phyloP scores from a whole-genome alignment of 2,888 invertebrate species.

The Drosophila paranaensis region DNA sequence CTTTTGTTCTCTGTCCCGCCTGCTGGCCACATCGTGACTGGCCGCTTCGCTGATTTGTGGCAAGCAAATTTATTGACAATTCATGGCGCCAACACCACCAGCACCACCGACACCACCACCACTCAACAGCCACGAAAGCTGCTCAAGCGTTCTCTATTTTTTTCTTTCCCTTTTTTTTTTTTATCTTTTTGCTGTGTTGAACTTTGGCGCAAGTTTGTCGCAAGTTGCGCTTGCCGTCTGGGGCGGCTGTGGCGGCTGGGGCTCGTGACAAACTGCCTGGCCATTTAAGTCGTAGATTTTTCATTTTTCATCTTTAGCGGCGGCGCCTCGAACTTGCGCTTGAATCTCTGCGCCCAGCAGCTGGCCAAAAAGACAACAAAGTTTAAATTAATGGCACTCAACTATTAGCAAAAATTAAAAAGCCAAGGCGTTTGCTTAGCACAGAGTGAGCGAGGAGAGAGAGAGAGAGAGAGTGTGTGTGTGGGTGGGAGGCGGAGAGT shows the following conservation, averaged over 20 bases:
- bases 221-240: constrained; percentile 73
- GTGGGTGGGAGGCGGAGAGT: neutral
- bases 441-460: neutral
- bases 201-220: constrained; percentile 72
- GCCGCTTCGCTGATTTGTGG: constrained; percentile 69
- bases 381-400: constrained; percentile 80
- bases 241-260: constrained; percentile 30
- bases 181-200: constrained; percentile 52
- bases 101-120: neutral
- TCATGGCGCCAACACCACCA: constrained; percentile 57
- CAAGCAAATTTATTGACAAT: constrained; percentile 78
- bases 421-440: constrained; percentile 42
- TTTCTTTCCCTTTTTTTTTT: neutral
- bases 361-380: constrained; percentile 64
- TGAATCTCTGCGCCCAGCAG: constrained; percentile 41
- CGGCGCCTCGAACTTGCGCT: constrained; percentile 8
- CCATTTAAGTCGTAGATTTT: constrained; percentile 75
- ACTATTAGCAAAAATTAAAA: constrained; percentile 80
- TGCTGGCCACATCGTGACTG: constrained; percentile 33
- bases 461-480: neutral
- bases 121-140: constrained; percentile 44
- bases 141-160: constrained; percentile 59
- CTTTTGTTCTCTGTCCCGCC: neutral
- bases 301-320: constrained; percentile 64
- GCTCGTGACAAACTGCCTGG: constrained; percentile 71